These are phyloP conservation scores for Micrasema longulum DNA, from an alignment of 1,140 invertebrate species.

Conservation along the genomic window DNA sequence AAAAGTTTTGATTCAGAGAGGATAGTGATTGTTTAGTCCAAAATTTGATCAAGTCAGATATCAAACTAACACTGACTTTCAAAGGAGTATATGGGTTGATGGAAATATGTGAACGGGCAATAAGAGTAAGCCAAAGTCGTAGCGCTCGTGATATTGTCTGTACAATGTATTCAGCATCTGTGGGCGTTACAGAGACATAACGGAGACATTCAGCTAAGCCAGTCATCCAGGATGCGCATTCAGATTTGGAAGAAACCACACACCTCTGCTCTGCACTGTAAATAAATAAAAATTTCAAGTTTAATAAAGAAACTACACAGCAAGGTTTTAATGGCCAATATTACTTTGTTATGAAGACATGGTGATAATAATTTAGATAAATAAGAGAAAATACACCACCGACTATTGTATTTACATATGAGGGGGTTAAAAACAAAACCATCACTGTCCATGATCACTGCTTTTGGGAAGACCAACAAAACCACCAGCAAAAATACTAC, in stretches of 20 bases:
- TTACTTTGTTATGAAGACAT: too few species aligned
- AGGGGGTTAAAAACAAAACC: too few species aligned
- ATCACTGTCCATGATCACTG: too few species aligned
- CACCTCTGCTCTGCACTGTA: slow-evolving; percentile 68
- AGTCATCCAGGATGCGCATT: slow-evolving; percentile 71
- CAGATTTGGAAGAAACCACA: slow-evolving; percentile 69
- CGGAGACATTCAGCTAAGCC: slow-evolving; percentile 79
- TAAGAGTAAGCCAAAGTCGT: slow-evolving; percentile 42
- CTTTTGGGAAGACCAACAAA: too few species aligned
- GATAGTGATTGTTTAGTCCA: slow-evolving; percentile 50
- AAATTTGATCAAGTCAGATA: slow-evolving; percentile 38
- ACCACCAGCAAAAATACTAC: too few species aligned
- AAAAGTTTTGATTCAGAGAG: slow-evolving; percentile 57
- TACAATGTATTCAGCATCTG: slow-evolving; percentile 57
- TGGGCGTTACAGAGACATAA: slow-evolving; percentile 68
- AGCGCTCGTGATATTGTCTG: slow-evolving; percentile 39
- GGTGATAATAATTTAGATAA: too few species aligned
- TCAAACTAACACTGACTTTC: slow-evolving; percentile 38
- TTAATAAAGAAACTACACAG: too few species aligned
- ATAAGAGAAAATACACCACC: too few species aligned
- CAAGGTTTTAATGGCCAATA: too few species aligned
- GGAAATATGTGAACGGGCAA: slow-evolving; percentile 33
- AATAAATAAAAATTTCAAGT: slow-evolving; percentile 50
- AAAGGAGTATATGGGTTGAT: slow-evolving; percentile 44
- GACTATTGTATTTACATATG: too few species aligned